Conservation (phyloP, 2,888 invertebrate genomes). For the Drosophila monieri region DNA sequence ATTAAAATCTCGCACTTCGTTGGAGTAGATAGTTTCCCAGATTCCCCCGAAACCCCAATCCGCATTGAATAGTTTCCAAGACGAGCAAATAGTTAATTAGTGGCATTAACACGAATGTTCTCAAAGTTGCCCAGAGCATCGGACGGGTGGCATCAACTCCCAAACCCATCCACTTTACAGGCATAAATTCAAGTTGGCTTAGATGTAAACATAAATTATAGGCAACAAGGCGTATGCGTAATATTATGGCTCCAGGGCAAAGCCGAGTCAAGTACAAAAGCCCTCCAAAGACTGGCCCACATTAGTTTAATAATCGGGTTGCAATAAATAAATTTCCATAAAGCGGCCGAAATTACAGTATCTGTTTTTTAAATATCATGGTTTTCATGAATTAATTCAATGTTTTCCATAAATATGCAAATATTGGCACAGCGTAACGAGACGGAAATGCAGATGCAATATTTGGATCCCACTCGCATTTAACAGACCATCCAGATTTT, state of each 20-base stretch:
- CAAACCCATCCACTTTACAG: not conserved
- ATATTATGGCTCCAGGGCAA: not conserved
- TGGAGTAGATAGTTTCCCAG: not conserved
- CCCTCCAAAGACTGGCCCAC: not conserved
- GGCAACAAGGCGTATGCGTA: conserved; percentile 1
- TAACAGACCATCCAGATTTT: conserved; percentile 15
- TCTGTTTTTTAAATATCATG: not conserved
- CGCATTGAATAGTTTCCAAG: conserved; percentile 7
- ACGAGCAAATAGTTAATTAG: conserved; percentile 20
- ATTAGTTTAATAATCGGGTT: not conserved
- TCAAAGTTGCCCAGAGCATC: conserved; percentile 1
- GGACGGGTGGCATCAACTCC: not conserved
- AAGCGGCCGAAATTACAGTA: not conserved
- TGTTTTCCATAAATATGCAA: conserved; percentile 8
- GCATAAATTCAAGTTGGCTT: conserved; percentile 1
- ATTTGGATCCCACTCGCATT: conserved; percentile 2
- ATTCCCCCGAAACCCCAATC: not conserved
- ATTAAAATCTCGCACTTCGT: conserved; percentile 8
- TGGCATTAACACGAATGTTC: conserved; percentile 22
- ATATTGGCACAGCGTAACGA: conserved; percentile 24
- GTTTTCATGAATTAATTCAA: conserved; percentile 2
- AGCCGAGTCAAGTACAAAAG: not conserved
- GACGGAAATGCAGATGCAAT: conserved; percentile 40
- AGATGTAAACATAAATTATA: conserved; percentile 5
- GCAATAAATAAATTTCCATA: not conserved